Percentiles rank a stretch among this genome's conserved stretches.
Evolutionary conservation across 2,113 vertebrate species (phyloP).

Genomic region (Microcebus lehilahytsara): DNA sequence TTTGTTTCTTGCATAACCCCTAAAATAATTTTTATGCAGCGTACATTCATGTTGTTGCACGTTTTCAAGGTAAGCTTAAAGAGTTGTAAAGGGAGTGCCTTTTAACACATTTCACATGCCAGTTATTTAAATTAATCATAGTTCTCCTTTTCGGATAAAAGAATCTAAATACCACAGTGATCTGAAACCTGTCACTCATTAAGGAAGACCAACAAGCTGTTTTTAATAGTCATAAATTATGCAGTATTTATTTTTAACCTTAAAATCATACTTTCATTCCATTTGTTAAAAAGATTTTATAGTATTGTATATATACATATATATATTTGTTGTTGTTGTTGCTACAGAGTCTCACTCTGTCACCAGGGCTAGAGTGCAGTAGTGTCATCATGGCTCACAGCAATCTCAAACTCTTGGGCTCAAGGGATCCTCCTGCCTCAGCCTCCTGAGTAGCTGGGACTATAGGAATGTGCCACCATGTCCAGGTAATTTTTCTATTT

Average conservation of each 20-base stretch:
- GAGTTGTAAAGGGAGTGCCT: background rate
- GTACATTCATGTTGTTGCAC: no score
- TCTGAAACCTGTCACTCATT: background rate
- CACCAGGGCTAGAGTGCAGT: no score
- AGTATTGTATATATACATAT: background rate
- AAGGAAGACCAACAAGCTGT: background rate
- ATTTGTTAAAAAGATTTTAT: background rate
- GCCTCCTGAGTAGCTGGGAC: no score
- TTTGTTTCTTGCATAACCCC: background rate
- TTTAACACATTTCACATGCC: background rate
- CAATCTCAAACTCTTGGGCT: no score
- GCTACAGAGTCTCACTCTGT: no score
- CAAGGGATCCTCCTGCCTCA: no score
- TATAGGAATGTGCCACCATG: no score
- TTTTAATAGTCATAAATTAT: background rate
- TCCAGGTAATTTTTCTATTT: no score
- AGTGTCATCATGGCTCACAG: no score
- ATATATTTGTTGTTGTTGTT: no score
- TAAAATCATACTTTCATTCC: background rate
- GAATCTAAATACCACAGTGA: background rate
- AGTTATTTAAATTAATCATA: background rate
- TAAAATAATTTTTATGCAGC: background rate
- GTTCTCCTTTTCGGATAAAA: background rate
- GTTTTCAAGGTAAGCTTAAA: background rate
- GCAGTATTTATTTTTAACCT: background rate